These are phyloP conservation scores for Acanthornis magna DNA, from an alignment of 2,797 vertebrate species.

Conservation along the genomic window DNA sequence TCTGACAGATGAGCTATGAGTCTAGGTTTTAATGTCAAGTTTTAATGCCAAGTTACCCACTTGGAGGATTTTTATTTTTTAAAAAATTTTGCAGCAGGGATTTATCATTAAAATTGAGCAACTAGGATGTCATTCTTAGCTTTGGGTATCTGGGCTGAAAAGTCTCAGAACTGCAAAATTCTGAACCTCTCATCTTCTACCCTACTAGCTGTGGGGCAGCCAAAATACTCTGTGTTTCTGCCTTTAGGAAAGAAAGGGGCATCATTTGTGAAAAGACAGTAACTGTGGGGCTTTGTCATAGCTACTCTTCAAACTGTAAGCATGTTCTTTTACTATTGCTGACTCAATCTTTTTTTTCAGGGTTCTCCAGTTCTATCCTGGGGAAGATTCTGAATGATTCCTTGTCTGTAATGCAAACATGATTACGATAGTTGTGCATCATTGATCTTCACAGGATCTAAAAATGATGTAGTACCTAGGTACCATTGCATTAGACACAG, in stretches of 20 bases:
- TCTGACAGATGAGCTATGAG: background rate
- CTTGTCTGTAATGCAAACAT: background rate
- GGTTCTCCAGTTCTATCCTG: background rate
- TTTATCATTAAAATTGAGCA: background rate
- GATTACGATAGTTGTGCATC: background rate
- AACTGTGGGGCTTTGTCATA: background rate
- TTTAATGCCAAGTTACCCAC: background rate
- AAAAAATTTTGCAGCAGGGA: background rate
- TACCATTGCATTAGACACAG: background rate
- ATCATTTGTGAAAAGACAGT: background rate
- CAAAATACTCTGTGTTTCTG: background rate
- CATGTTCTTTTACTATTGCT: background rate
- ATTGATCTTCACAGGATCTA: background rate
- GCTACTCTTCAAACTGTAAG: background rate
- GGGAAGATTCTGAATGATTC: background rate
- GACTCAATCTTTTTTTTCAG: background rate
- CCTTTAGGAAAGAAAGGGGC: background rate
- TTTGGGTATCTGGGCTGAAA: background rate
- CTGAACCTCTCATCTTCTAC: background rate
- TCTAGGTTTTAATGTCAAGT: slow-evolving; percentile 12
- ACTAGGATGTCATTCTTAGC: background rate
- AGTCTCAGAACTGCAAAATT: background rate
- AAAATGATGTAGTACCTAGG: background rate
- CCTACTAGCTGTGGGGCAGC: background rate
- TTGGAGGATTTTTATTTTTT: background rate